Evolutionary conservation across 2,888 invertebrate genomes (phyloP), one percentile per base, ranked within the genome.

Genomic region (Diaprepes abbreviatus): DNA sequence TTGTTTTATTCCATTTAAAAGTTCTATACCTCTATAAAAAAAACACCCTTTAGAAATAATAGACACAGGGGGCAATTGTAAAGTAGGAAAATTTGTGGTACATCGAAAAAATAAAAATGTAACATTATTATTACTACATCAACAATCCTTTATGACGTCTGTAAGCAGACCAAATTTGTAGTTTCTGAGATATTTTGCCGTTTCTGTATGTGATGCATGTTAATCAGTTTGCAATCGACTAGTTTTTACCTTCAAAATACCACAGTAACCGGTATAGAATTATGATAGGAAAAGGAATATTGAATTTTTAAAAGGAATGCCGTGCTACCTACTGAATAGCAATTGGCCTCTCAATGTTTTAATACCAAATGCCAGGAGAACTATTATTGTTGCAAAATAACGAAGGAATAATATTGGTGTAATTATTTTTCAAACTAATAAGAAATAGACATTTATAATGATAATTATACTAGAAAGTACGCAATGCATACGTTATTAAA

Each of bases 301-400:
- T 31, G 9, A 12, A 28, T 31, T 28, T 50, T 28, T 50, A 50
- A 50, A 7, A 28, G 31, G 31, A 50, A 28, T 31, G 2, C 1
- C 3, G 7, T 16, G 12, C 35, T 31, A 33, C 9, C 33, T 43
- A 19, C 40, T 31, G 35, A 43, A 45, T 14, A 31, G 19, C 52
- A 63, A 63, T 45, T 63, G 31, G 21, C 35, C 52, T 60, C 33
- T 45, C 50, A 60, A 17, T 50, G 28, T 28, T 50, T 60, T 52
- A 48, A 45, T 35, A 59, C 33, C 21, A 66, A 66, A 66, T 66
- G 66, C 55, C 66, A 66, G 52, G 28, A 28, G 33, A 48, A 21
- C 45, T 31, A 66, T 66, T 66, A 66, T 58, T 19, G 17, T 66
- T 66, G 55, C 66, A 66, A 57, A 66, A 66, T 50, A 43, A 9